Evolutionary conservation across 2,888 invertebrate species (phyloP), one percentile per base, ranked within the genome.

Genomic region (Apotomis turbidana): DNA sequence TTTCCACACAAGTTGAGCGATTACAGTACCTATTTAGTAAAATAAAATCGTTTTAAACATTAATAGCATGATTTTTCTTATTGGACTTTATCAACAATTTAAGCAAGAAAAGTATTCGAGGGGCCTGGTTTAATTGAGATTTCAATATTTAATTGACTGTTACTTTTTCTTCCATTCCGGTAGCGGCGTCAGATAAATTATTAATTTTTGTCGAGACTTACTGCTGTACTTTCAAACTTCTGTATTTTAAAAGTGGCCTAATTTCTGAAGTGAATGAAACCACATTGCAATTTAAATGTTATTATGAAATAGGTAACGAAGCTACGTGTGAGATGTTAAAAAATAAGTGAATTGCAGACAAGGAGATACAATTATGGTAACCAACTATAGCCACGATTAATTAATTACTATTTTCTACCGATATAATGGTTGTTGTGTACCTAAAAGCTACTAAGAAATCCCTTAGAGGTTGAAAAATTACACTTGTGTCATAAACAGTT

Each of bases 101-200:
- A 49, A 49, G 9, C 49, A 10, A 36, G 38, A 8, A 36, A 44
- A 60, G 60, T 15, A 9, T 60, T 5, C 13, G 1, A 5, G 9
- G 9, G 5, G 5, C 10, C 27, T 12, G 46, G 10, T 60, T 61
- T 61, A 61, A 61, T 63, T 52, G 4, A 52, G 10, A 63, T 66
- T 44, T 44, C 5, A 57, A 55, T 54, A 15, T 60, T 68, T 52
- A 44, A 61, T 68, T 69, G 55, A 3, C 38, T 52, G 46, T 55
- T 44, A 54, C 52, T 44, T 61, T 13, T 68, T 49, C 55, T 6
- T 2, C 5, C 55, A 38, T 46, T 49, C 52, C 54, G 36, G 54
- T n/a, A 15, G 46, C 60, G n/a, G 3, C 13, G 57, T 57, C 36
- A 60, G 10, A 68, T 61, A 54, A 61, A 61, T 46, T 54, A 54